Base-by-base conservation (phyloP, 2,113 vertebrate genomes). In the Catagonus wagneri region DNA sequence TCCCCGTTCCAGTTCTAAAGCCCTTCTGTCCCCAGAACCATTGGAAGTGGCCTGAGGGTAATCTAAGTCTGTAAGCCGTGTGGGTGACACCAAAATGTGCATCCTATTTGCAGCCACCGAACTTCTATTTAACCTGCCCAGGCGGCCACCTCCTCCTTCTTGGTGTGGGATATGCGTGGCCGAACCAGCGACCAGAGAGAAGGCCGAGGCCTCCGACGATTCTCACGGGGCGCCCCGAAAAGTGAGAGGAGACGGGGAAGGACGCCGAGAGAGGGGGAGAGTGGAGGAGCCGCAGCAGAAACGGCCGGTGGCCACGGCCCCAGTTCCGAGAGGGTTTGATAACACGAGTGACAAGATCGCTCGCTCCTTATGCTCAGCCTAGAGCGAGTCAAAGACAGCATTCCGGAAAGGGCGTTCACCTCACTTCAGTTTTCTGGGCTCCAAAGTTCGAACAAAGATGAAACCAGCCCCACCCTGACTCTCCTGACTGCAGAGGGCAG, bases 201-300 rank as follows among this genome's bases (percentile, higher is more conserved):
- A 12, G 50, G 54, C 65, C 7, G 3, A 56, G 1, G 6, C 44
- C 25, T n/a, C 25, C 3, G 13, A 58, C 14, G 5, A 3, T 1
- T 1, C 7, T n/a, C 44, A 14, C 15, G 0, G 1, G 1, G 6
- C 0, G 0, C 9, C 4, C 14, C 22, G 0, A 3, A 1, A 3
- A 3, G 0, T 0, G 65, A 61, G 56, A 65, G 83, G 14, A 52
- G 50, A 13, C 0, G 3, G 61, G 52, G 39, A 29, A 4, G 15
- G 56, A 25, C 36, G 9, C 7, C 2, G 15, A 15, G 34, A 17
- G 17, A 2, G 0, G 36, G 1, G 23, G 44, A 8, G 25, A 23
- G 22, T 6, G 0, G 23, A 23, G 0, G 23, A 23, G 36, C 27
- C 63, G 10, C 22, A 15, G 34, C 25, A 39, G 36, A 50, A 25